Conservation (phyloP, 2,113 vertebrate species). For the Carassius auratus region DNA sequence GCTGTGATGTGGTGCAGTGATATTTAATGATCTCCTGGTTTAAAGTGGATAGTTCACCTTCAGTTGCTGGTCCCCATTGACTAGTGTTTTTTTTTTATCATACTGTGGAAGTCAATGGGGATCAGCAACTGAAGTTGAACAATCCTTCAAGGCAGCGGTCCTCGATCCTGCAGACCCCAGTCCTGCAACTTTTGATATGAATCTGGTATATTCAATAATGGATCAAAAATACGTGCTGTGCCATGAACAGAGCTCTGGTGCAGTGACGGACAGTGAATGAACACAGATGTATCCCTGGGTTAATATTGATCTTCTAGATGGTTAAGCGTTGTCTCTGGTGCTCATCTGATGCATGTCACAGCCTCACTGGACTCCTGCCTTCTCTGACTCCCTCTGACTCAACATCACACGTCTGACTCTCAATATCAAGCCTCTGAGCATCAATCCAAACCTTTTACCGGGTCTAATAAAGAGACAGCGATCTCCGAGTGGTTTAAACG, state of each 20-base stretch:
- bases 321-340: background rate
- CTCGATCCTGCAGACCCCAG: background rate
- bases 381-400: background rate
- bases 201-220: background rate
- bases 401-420: background rate
- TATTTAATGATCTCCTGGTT: too few relatives aligned
- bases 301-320: background rate
- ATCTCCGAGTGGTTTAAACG: background rate
- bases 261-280: background rate
- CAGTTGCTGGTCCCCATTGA: too few relatives aligned
- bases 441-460: background rate
- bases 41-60: too few relatives aligned
- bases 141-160: background rate
- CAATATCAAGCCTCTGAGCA: background rate
- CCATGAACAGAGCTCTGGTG: background rate
- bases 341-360: background rate
- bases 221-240: too few relatives aligned
- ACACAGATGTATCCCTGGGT: background rate
- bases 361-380: background rate
- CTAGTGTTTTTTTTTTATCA: too few relatives aligned
- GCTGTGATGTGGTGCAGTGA: too few relatives aligned
- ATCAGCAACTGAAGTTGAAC: too few relatives aligned
- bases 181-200: background rate
- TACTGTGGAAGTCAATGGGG: too few relatives aligned
- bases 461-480: background rate